Evolutionary conservation across 2,797 vertebrate species (phyloP).

Genomic region (Melanotaenia parkinsoni): DNA sequence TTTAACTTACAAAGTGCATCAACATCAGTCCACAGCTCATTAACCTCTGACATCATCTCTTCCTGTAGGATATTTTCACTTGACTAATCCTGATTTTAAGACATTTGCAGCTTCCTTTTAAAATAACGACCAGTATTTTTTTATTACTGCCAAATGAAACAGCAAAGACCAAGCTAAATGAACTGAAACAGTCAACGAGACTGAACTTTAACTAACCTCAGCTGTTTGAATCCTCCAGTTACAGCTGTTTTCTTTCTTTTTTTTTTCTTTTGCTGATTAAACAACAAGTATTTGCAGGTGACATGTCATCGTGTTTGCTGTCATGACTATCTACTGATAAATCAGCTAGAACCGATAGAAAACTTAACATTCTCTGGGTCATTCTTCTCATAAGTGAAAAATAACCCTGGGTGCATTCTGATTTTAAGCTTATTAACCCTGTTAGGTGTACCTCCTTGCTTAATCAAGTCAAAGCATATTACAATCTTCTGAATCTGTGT

Average conservation of each 20-base stretch:
- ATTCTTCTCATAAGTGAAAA: neutral
- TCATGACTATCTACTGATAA: conserved; percentile 1
- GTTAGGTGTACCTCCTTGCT: conserved; percentile 1
- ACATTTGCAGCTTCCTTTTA: neutral
- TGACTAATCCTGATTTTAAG: neutral
- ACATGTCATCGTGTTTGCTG: neutral
- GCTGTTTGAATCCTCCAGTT: conserved; percentile 1
- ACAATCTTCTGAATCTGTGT: conserved; percentile 1
- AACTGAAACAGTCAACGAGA: neutral
- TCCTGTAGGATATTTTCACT: conserved; percentile 6
- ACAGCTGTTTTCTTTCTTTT: neutral
- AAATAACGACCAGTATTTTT: neutral
- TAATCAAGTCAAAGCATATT: neutral
- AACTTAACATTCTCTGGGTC: neutral
- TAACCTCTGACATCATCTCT: conserved; percentile 6
- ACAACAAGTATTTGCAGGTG: conserved; percentile 1
- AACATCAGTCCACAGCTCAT: neutral
- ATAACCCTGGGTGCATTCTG: neutral
- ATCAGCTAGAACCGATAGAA: neutral
- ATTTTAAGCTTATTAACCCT: conserved; percentile 6
- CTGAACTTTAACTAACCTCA: neutral
- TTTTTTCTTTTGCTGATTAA: neutral
- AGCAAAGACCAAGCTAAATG: neutral
- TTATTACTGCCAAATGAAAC: neutral
- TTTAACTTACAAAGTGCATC: neutral